Percentiles rank a stretch among this genome's conserved stretches.
Conservation (phyloP, 2,797 vertebrate species). For the Acanthurus lineatus region DNA sequence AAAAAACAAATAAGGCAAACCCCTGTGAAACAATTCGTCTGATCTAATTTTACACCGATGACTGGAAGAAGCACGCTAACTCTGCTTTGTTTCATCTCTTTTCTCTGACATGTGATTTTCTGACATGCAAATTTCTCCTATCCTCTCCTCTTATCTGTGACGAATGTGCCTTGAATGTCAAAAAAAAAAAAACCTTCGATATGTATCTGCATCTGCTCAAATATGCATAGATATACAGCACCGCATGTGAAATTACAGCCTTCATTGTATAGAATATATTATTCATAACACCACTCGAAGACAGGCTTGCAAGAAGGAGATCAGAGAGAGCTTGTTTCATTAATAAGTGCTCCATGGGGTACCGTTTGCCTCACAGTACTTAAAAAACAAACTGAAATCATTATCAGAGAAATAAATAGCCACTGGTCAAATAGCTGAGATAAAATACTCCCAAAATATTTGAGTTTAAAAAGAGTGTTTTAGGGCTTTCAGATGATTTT, state of each 20-base stretch:
- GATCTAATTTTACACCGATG: constrained; percentile 57
- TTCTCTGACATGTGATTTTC: constrained; percentile 23
- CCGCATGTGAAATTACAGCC: not conserved
- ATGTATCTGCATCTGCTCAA: not conserved
- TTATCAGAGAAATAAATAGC: not conserved
- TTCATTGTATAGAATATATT: constrained; percentile 6
- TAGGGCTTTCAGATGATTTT: no score
- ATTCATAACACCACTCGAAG: constrained; percentile 11
- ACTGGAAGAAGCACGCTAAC: constrained; percentile 17
- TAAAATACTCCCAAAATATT: not conserved
- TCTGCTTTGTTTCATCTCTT: constrained; percentile 31
- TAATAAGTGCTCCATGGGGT: constrained; percentile 6
- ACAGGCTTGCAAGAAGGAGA: not conserved
- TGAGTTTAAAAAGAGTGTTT: no score
- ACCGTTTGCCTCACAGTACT: not conserved
- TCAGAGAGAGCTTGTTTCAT: not conserved
- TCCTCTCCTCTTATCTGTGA: not conserved
- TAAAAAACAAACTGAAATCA: not conserved
- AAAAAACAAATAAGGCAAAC: constrained; percentile 37
- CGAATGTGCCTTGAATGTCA: constrained; percentile 21
- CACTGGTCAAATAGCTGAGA: not conserved
- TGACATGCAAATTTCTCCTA: constrained; percentile 24
- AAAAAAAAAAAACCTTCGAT: constrained; percentile 5
- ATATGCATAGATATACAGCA: not conserved
- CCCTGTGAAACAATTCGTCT: constrained; percentile 32